Evolutionary conservation across 2,888 invertebrate species (phyloP).

Genomic region (Paralinhomoeus sp.): DNA sequence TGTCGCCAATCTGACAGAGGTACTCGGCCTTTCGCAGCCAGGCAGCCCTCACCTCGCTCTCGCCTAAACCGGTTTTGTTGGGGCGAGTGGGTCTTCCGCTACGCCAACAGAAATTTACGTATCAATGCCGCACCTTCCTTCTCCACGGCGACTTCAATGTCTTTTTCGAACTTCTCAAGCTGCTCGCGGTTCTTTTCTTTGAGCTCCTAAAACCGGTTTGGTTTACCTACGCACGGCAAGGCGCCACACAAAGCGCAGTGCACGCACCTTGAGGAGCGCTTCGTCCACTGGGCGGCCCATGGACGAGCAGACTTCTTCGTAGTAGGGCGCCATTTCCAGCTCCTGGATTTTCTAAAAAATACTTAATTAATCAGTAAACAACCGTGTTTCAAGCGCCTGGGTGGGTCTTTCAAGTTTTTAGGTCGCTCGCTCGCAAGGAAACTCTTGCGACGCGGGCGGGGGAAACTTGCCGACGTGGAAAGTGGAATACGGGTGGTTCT

Average conservation of each 20-base stretch:
- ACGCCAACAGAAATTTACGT: too few species aligned
- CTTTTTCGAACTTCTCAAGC: slow-evolving; percentile 51
- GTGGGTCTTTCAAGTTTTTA: too few species aligned
- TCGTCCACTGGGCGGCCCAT: slow-evolving; percentile 53
- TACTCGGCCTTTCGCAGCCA: slow-evolving; percentile 63
- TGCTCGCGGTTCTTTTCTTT: slow-evolving; percentile 45
- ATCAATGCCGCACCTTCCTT: slow-evolving; percentile 45
- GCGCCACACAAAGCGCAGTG: too few species aligned
- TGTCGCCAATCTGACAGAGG: slow-evolving; percentile 60
- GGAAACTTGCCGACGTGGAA: too few species aligned
- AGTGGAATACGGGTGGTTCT: too few species aligned
- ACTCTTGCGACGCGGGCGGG: too few species aligned
- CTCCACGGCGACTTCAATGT: slow-evolving; percentile 65
- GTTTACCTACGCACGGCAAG: too few species aligned
- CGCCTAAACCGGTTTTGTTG: slow-evolving; percentile 35
- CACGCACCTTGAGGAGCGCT: slow-evolving; percentile 29
- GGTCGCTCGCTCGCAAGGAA: too few species aligned
- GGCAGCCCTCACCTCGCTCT: slow-evolving; percentile 64
- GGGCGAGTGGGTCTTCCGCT: too few species aligned
- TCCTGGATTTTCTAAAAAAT: slow-evolving; percentile 15
- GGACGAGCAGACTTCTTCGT: slow-evolving; percentile 43
- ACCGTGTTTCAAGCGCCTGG: too few species aligned
- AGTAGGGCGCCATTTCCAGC: slow-evolving; percentile 21
- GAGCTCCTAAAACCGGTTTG: too few species aligned
- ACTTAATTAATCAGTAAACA: too few species aligned